Conservation (phyloP, 2,113 vertebrate genomes). For the Rhynchopsitta pachyrhyncha region DNA sequence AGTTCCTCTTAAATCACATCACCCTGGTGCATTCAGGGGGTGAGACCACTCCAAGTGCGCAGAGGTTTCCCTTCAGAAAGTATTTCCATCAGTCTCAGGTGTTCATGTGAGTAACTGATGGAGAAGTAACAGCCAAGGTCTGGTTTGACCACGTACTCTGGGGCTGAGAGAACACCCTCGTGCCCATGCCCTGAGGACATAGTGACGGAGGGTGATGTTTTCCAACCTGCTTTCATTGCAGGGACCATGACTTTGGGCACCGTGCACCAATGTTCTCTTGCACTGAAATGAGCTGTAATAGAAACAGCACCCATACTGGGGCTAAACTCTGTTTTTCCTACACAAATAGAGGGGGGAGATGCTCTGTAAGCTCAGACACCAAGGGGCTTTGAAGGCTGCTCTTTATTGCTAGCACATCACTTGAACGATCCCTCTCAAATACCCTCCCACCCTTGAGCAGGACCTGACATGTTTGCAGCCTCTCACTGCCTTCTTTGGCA, state of each 20-base stretch:
- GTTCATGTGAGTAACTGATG: not conserved
- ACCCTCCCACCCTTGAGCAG: rapidly evolving
- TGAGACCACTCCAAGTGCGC: not conserved
- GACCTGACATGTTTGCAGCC: rapidly evolving
- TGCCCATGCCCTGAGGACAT: not conserved
- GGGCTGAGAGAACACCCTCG: rapidly evolving
- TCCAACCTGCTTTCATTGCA: not conserved
- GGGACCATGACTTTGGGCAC: not conserved
- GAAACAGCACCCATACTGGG: not conserved
- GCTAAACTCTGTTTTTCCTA: not conserved
- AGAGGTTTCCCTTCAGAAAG: not conserved
- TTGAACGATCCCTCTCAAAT: not conserved
- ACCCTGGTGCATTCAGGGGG: not conserved
- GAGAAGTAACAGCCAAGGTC: not conserved
- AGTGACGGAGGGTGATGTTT: not conserved
- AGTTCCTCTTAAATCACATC: conserved; percentile 20
- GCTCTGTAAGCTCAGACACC: not conserved
- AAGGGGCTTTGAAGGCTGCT: not conserved
- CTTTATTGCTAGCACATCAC: not conserved
- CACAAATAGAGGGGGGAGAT: rapidly evolving
- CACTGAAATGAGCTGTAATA: rapidly evolving
- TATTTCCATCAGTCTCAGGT: not conserved
- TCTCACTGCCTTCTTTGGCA: rapidly evolving
- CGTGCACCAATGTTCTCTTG: rapidly evolving
- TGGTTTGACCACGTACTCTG: rapidly evolving